Base-by-base conservation (phyloP, 2,113 vertebrate genomes). In the Bombycilla garrulus region DNA sequence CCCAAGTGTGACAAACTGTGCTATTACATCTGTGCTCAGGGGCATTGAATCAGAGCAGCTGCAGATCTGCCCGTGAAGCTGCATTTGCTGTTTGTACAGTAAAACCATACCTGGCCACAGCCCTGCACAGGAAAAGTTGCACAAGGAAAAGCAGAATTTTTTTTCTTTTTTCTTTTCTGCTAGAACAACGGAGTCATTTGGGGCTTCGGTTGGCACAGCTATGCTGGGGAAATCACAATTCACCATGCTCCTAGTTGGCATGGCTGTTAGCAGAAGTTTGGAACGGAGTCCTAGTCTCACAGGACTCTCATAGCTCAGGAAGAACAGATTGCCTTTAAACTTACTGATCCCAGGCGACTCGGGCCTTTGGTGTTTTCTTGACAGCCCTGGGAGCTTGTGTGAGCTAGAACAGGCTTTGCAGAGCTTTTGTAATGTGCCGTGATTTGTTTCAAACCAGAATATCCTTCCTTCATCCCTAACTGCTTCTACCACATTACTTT, bases 291-390 rank as follows among this genome's bases (percentile, higher is more conserved):
- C 4, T 29, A 58, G 72, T 94, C 94, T 94, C 92, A 53, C 83
- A 96, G 92, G 96, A 51, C 94, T 95, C 88, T 83, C 72, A 12
- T 45, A 92, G 91, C 88, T 95, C 88, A 56, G 64, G 38, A 97
- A 91, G 94, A 96, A 96, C 96, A 97, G 96, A 96, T 96, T 94
- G 96, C 86, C 83, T 95, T 91, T 96, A 92, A 97, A 97, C 88
- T 96, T 74, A 86, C 72, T 91, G 88, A 92, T 96, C 94, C 80
- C 83, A 38, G 86, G 95, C 16, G 6, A 64, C 40, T 91, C 14
- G 2, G 91, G 95, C 86, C 94, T 91, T 94, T 56, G 88, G 94
- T 94, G 92, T 78, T 96, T 97, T 94, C 91, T 92, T 93, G 91
- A 94, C 92, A 96, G 88, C 86, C 86, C 65, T 78, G 80, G 92